A percentile compares a stretch with the other conserved stretches of the same genome.
These are phyloP conservation scores for Autographa pulchrina DNA, from an alignment of 2,888 invertebrate genomes.

Conservation along the genomic window DNA sequence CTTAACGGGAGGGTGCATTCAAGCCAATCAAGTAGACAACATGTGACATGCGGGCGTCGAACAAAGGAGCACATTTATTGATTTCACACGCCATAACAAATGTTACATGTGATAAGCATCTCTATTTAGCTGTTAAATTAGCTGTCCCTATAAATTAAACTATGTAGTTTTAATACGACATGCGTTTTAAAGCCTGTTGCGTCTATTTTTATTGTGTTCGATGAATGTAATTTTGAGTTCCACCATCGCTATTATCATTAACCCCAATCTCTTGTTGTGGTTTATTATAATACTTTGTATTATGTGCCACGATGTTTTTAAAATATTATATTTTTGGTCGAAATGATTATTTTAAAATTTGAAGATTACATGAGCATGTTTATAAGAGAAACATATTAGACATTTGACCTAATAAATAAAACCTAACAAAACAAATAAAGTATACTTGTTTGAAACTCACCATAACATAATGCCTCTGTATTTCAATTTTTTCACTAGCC, in stretches of 20 bases:
- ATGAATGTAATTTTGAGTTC: conserved; percentile 26
- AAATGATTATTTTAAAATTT: conserved; percentile 1
- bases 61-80: conserved; percentile 77
- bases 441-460: conserved; percentile 87
- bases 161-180: conserved; percentile 49
- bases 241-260: conserved; percentile 42
- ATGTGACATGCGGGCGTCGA: conserved; percentile 77
- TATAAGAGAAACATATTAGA: background rate
- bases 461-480: conserved; percentile 97
- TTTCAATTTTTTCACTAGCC: conserved; percentile 96
- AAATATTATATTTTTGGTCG: conserved; percentile 10
- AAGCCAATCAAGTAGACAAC: conserved; percentile 69
- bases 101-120: conserved; percentile 73
- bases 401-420: background rate
- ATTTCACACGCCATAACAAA: conserved; percentile 76
- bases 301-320: conserved; percentile 29
- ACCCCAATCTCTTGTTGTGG: conserved; percentile 41
- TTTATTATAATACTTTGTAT: conserved; percentile 40
- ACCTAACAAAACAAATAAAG: background rate
- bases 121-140: conserved; percentile 70
- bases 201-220: conserved; percentile 34
- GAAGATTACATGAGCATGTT: background rate
- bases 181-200: conserved; percentile 43
- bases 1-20: conserved; percentile 68
- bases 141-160: conserved; percentile 57